Base-by-base conservation (phyloP, 2,888 invertebrate genomes). In the Pelosia muscerda region DNA sequence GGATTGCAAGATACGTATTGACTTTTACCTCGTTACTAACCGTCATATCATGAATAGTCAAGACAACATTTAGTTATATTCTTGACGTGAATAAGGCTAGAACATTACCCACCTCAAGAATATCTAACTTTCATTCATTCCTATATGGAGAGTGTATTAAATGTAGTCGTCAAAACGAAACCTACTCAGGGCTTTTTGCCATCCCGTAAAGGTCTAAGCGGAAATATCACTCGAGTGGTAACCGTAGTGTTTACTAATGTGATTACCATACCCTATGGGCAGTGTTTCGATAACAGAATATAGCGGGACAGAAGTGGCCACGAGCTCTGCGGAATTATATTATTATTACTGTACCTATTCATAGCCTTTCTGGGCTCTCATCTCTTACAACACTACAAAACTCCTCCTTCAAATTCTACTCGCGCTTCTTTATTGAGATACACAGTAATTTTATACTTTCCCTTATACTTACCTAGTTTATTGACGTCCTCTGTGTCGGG, bases 211-310 rank as follows among this genome's bases (percentile, higher is more conserved):
- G n/a, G 49, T 49, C 49, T 49, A 49, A 6, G n/a, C n/a, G 2
- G 49, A 49, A 49, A 49, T 49, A 49, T 49, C 49, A n/a, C 9
- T 19, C 19, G n/a, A 49, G 49, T 49, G 49, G n/a, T n/a, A 49
- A 49, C n/a, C n/a, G 49, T 49, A n/a, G n/a, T 49, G n/a, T 49
- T 49, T n/a, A 49, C 49, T 49, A n/a, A 49, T 49, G 49, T 49
- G 49, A 49, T 49, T 49, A n/a, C 49, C n/a, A 49, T 49, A n/a
- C 19, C 49, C n/a, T n/a, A n/a, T 49, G 49, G 49, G 49, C n/a
- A 49, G 49, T n/a, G 49, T n/a, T 42, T 49, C 49, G 49, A n/a
- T n/a, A n/a, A 49, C 49, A 49, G 49, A 9, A n/a, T n/a, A 49
- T 49, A 49, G 49, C 49, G 49, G 42, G 42, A 42, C 42, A 42